Conservation (phyloP, 2,113 vertebrate species). For the Ammodramus savannarum region DNA sequence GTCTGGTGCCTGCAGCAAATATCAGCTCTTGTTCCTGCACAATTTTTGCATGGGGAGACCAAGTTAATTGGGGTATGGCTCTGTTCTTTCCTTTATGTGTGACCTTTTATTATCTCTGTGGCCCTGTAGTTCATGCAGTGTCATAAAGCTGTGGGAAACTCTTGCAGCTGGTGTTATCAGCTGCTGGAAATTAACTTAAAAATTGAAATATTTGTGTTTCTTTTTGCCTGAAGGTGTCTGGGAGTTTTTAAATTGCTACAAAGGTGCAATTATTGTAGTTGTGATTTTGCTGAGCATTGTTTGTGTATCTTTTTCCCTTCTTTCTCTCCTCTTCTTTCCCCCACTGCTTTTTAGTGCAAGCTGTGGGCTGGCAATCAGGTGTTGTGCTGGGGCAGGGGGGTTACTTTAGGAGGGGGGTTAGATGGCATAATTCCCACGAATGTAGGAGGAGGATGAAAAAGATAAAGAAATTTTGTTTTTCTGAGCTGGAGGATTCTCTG, state of each 20-base stretch:
- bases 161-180: slow-evolving; percentile 48
- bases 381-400: slow-evolving; percentile 30
- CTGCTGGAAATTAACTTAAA: slow-evolving; percentile 63
- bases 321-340: not conserved
- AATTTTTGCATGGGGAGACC: slow-evolving; percentile 70
- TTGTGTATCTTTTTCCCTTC: slow-evolving; percentile 24
- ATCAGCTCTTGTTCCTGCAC: slow-evolving; percentile 64
- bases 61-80: slow-evolving; percentile 78
- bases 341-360: not conserved
- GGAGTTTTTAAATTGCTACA: slow-evolving; percentile 12
- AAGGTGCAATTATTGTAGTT: slow-evolving; percentile 48
- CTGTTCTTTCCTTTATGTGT: slow-evolving; percentile 69
- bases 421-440: slow-evolving; percentile 79
- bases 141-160: slow-evolving; percentile 72
- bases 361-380: slow-evolving; percentile 67
- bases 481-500: slow-evolving; percentile 79
- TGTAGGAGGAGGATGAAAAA: slow-evolving; percentile 73
- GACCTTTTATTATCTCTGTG: slow-evolving; percentile 73
- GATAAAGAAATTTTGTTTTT: slow-evolving; percentile 82
- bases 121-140: slow-evolving; percentile 61
- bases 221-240: slow-evolving; percentile 57
- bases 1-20: slow-evolving; percentile 55
- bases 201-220: slow-evolving; percentile 50
- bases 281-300: slow-evolving; percentile 21
- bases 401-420: slow-evolving; percentile 56